These are phyloP conservation scores for Apodemia mormo DNA, from an alignment of 2,888 invertebrate species.

Conservation along the genomic window DNA sequence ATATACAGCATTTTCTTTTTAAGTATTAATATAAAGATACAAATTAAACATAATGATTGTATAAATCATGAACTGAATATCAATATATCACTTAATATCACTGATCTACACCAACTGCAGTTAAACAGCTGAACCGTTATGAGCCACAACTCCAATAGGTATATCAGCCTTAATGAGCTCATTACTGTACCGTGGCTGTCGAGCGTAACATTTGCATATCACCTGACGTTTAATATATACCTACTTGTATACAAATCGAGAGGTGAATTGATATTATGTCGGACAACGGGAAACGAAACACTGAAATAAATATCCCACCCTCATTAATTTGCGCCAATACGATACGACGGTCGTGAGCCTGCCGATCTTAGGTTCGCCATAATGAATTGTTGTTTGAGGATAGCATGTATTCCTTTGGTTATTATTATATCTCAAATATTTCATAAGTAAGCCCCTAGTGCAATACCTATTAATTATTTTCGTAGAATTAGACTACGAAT, in stretches of 20 bases:
- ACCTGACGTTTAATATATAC: slow-evolving; percentile 41
- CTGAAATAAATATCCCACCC: slow-evolving; percentile 75
- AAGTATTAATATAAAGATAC: neutral
- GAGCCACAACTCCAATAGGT: slow-evolving; percentile 43
- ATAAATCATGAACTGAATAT: slow-evolving; percentile 15
- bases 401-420: neutral
- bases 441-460: too few species aligned
- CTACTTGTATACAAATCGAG: slow-evolving; percentile 36
- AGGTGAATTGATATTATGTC: slow-evolving; percentile 58
- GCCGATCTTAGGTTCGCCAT: slow-evolving; percentile 43
- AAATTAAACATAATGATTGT: neutral
- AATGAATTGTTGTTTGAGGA: slow-evolving; percentile 21
- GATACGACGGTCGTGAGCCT: slow-evolving; percentile 65
- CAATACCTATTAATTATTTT: too few species aligned
- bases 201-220: slow-evolving; percentile 53
- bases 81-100: slow-evolving; percentile 25
- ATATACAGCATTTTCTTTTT: too few species aligned
- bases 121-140: slow-evolving; percentile 42
- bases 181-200: slow-evolving; percentile 48
- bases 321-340: slow-evolving; percentile 80
- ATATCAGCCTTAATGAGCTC: slow-evolving; percentile 56
- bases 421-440: too few species aligned
- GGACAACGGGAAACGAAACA: slow-evolving; percentile 60
- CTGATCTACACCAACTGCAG: slow-evolving; percentile 30
- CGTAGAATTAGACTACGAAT: too few species aligned